A percentile compares a stretch with the other conserved stretches of the same genome.
These are phyloP conservation scores for Chiloscyllium punctatum DNA, from an alignment of 2,797 vertebrate species.

Conservation along the genomic window DNA sequence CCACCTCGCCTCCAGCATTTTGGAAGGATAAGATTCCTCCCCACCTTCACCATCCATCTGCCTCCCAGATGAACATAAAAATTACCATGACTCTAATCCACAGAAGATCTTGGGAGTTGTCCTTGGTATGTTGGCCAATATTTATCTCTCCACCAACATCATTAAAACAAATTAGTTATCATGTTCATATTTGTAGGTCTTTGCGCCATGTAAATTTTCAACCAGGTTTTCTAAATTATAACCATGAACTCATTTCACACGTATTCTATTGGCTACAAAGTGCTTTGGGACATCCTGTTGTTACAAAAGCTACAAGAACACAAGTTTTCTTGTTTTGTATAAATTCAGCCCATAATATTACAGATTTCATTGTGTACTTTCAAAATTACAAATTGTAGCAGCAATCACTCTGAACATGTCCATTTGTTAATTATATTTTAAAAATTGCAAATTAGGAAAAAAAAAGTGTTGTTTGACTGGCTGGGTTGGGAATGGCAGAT, in stretches of 20 bases:
- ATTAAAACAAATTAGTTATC: not conserved
- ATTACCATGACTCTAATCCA: not conserved
- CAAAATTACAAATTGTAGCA: not conserved
- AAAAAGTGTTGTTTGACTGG: not conserved
- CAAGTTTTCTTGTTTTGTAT: not conserved
- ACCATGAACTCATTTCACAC: not conserved
- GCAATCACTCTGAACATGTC: not conserved
- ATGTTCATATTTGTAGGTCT: not conserved
- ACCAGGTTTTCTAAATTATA: not conserved
- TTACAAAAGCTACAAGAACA: not conserved
- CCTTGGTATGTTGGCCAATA: not conserved
- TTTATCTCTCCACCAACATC: not conserved
- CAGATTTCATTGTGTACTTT: not conserved
- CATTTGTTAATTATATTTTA: not conserved
- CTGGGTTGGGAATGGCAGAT: not conserved
- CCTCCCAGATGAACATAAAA: not conserved
- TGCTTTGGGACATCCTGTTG: not conserved
- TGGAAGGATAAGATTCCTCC: no score
- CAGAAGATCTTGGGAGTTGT: not conserved
- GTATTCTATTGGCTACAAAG: not conserved
- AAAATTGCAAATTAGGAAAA: not conserved
- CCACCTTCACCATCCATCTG: not conserved
- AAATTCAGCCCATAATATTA: not conserved
- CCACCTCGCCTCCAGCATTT: no score
- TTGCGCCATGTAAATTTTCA: not conserved